A percentile compares a stretch with the other conserved stretches of the same genome.
Conservation (phyloP, 2,113 vertebrate genomes). For the Myotis brandtii region DNA sequence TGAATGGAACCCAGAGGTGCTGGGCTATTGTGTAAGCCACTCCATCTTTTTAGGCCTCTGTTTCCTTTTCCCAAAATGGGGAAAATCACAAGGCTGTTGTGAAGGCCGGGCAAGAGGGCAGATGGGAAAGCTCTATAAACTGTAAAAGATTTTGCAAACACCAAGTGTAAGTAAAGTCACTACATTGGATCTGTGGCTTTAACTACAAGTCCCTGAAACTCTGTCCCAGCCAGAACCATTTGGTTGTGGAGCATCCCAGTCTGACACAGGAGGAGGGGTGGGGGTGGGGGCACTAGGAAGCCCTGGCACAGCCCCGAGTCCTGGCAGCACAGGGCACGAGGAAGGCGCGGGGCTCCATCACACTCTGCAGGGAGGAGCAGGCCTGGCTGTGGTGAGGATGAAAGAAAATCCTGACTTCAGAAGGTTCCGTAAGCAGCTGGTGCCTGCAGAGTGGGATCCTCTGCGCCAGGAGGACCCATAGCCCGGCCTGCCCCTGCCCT, state of each 20-base stretch:
- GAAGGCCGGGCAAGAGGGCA: too few relatives aligned
- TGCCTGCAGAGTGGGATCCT: too few relatives aligned
- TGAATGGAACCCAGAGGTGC: neutral
- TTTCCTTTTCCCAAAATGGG: neutral
- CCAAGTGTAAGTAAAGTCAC: too few relatives aligned
- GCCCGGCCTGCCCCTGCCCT: too few relatives aligned
- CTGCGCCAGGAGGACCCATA: too few relatives aligned
- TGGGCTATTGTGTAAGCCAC: neutral
- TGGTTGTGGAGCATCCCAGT: neutral
- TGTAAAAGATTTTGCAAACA: too few relatives aligned
- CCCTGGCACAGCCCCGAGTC: neutral
- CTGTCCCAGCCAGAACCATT: neutral
- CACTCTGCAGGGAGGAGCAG: constrained; percentile 13
- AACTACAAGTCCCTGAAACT: neutral
- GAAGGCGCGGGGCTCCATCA: neutral
- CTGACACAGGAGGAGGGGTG: neutral
- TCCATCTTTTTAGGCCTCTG: neutral
- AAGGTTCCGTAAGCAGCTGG: neutral
- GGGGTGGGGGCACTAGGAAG: neutral
- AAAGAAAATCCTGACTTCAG: neutral
- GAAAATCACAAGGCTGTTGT: neutral
- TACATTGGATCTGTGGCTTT: too few relatives aligned
- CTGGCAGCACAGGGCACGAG: neutral
- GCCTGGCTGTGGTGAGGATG: neutral
- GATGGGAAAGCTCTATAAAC: too few relatives aligned